A percentile compares a stretch with the other conserved stretches of the same genome.
These are phyloP conservation scores for Chaetura pelagica DNA, from an alignment of 2,113 vertebrate genomes.

Conservation along the genomic window DNA sequence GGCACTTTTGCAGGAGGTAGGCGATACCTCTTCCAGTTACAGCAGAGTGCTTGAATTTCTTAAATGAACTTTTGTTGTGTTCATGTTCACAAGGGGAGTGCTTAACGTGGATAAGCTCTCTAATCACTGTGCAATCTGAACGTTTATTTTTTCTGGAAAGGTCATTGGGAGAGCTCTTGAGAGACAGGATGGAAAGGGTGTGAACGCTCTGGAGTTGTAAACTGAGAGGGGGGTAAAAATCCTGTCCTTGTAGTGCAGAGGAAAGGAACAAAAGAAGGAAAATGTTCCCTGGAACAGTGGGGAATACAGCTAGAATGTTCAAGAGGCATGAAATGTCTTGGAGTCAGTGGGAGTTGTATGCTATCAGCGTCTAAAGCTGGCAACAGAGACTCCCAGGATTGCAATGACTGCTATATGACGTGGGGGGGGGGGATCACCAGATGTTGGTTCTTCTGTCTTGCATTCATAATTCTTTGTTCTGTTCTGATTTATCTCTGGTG, in stretches of 20 bases:
- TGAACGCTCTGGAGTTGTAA: constrained; percentile 3
- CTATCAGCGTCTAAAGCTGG: not conserved
- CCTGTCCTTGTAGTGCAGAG: not conserved
- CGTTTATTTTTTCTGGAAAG: constrained; percentile 52
- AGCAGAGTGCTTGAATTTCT: not conserved
- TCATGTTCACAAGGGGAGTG: not conserved
- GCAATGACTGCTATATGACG: not conserved
- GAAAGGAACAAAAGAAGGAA: not conserved
- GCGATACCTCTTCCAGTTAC: not conserved
- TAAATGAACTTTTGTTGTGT: constrained; percentile 19
- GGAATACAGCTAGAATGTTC: not conserved
- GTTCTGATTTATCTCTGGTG: not conserved
- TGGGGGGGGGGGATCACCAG: not conserved
- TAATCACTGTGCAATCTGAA: constrained; percentile 6
- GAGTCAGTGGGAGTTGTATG: not conserved
- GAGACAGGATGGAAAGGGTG: constrained; percentile 24
- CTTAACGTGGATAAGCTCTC: constrained; percentile 27
- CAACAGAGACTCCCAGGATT: not conserved
- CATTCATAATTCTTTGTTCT: not conserved
- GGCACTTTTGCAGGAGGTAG: not conserved
- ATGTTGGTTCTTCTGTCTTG: not conserved
- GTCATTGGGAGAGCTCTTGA: not conserved
- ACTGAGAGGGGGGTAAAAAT: not conserved
- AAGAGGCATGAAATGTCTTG: not conserved
- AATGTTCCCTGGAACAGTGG: not conserved